Base-by-base conservation (phyloP, 2,113 vertebrate genomes). In the Pagrus major region DNA sequence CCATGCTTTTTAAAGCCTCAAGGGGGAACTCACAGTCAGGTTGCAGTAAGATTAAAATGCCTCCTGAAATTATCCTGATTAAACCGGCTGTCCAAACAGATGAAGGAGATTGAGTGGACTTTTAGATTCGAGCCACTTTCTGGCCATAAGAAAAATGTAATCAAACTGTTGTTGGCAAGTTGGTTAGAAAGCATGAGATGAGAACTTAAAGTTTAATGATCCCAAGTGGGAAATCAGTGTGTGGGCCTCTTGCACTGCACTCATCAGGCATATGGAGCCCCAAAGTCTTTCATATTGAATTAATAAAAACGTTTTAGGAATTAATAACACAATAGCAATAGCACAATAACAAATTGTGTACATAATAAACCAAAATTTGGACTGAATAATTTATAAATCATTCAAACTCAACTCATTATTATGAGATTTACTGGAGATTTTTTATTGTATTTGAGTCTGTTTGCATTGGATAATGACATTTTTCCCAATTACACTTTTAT, bases 31-130 rank as follows among this genome's bases (percentile, higher is more conserved):
- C n/a, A 12, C 29, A 23, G 3, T 70, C 41, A 9, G 2, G 61
- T 44, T 37, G 55, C 16, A 60, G 25, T 23, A 20, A 83, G 80
- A 82, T 85, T 83, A 79, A 88, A 91, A 86, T 35, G 47, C 47
- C 69, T 82, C 41, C 0, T 12, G 0, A 79, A 81, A 78, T 77
- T 16, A 56, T 54, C n/a, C 52, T 61, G 58, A 78, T 64, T 4
- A 81, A 71, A 72, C n/a, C 5, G 6, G 27, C 31, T 25, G 39
- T 79, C 67, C 10, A 60, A 72, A 76, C 63, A 44, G 52, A 71
- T 75, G 41, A 85, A 18, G 20, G 70, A 61, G 74, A 81, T 67
- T 33, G 56, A 79, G 65, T 65, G 82, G 42, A n/a, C 27, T 60
- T 47, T 14, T 16, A 3, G 23, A 67, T 75, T 35, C 23, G 78